These are phyloP conservation scores for Acanthurus lineatus DNA, from an alignment of 2,797 vertebrate genomes.

Conservation along the genomic window DNA sequence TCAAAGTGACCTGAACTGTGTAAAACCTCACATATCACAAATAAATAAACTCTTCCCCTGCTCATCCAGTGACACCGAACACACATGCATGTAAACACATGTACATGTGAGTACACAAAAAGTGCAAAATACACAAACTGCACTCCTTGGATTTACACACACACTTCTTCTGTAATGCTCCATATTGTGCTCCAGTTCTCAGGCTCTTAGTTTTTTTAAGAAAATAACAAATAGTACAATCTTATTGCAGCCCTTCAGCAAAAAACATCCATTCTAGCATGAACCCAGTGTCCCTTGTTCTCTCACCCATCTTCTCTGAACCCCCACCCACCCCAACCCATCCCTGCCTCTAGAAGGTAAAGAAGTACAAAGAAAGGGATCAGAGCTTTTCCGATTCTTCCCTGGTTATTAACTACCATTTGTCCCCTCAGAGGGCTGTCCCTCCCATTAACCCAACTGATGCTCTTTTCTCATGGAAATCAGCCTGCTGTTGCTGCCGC, in stretches of 20 bases:
- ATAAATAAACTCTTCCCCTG: slow-evolving; percentile 57
- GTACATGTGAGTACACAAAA: slow-evolving; percentile 26
- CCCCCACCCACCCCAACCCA: slow-evolving; percentile 43
- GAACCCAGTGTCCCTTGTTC: slow-evolving; percentile 73
- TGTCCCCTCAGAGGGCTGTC: slow-evolving; percentile 81
- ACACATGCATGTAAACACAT: slow-evolving; percentile 31
- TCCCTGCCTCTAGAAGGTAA: slow-evolving; percentile 72
- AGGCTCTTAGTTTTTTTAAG: slow-evolving; percentile 49
- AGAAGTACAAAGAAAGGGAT: slow-evolving; percentile 81
- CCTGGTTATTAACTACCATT: slow-evolving; percentile 86
- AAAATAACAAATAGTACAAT: slow-evolving; percentile 68
- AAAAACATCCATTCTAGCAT: slow-evolving; percentile 73
- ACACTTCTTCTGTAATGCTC: neutral
- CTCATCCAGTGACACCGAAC: slow-evolving; percentile 26
- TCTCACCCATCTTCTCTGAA: slow-evolving; percentile 26
- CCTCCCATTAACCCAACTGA: slow-evolving; percentile 87
- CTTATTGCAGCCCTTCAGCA: slow-evolving; percentile 46
- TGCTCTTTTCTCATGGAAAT: slow-evolving; percentile 90
- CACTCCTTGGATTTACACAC: neutral
- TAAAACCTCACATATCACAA: slow-evolving; percentile 51
- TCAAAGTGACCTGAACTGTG: slow-evolving; percentile 51
- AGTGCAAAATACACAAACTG: slow-evolving; percentile 27
- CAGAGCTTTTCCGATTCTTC: slow-evolving; percentile 84
- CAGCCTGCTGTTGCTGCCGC: slow-evolving; percentile 82
- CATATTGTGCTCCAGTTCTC: slow-evolving; percentile 47